Conservation (phyloP, 1,140 invertebrate genomes). For the Anthonomus grandis region DNA sequence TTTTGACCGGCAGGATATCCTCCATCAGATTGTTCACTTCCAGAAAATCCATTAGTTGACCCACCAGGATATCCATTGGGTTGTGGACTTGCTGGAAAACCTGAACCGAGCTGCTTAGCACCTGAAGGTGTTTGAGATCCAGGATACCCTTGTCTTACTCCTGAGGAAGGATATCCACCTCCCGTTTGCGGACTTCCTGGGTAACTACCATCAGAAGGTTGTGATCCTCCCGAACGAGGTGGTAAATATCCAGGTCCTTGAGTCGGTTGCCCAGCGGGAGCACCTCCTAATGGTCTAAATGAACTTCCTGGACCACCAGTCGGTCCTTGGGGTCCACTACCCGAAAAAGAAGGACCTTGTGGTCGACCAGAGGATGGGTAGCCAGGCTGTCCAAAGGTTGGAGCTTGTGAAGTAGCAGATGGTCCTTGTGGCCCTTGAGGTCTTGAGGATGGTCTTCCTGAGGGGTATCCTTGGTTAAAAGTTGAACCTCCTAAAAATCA, state of each 20-base stretch:
- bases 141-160: neutral
- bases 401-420: slow-evolving; percentile 9
- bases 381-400: neutral
- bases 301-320: neutral
- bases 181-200: neutral
- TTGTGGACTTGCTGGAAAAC: slow-evolving; percentile 41
- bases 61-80: slow-evolving; percentile 36
- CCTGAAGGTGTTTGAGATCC: slow-evolving; percentile 4
- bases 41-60: slow-evolving; percentile 12
- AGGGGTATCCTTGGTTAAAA: no score
- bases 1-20: slow-evolving; percentile 25
- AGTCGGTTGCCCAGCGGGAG: slow-evolving; percentile 19
- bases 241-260: slow-evolving; percentile 12
- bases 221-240: neutral
- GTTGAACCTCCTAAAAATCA: neutral
- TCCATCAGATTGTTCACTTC: slow-evolving; percentile 6
- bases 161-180: neutral
- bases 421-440: slow-evolving; percentile 34
- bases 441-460: neutral
- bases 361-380: slow-evolving; percentile 19
- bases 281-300: neutral
- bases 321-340: slow-evolving; percentile 2
- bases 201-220: neutral
- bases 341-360: slow-evolving; percentile 4
- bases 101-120: slow-evolving; percentile 20